These are phyloP conservation scores for Tetramorium alpestre DNA, from an alignment of 1,140 invertebrate genomes.

Conservation along the genomic window DNA sequence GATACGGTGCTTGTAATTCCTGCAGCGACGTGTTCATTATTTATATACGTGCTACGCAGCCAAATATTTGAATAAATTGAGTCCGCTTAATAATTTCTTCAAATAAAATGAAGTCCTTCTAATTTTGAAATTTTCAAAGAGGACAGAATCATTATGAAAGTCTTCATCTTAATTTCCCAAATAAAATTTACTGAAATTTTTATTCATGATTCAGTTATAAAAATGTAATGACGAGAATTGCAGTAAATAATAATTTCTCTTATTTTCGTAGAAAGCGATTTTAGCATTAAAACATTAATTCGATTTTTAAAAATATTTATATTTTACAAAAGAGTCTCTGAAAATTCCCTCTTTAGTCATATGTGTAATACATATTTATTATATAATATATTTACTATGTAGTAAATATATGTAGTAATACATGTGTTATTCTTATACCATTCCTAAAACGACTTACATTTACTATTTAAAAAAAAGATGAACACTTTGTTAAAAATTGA, in stretches of 20 bases:
- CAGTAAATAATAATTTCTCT: neutral
- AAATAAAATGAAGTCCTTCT: neutral
- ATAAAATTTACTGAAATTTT: neutral
- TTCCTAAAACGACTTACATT: neutral
- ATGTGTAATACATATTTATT: too few species aligned
- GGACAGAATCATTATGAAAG: neutral
- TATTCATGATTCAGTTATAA: neutral
- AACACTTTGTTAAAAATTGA: too few species aligned
- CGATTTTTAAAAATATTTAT: neutral
- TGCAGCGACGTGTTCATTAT: conserved; percentile 1
- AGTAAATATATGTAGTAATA: too few species aligned
- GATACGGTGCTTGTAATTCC: conserved; percentile 44
- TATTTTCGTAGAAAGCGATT: neutral
- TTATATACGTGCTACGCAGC: neutral
- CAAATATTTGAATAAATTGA: neutral
- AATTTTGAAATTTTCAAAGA: neutral
- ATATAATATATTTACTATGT: neutral
- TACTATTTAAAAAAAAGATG: neutral
- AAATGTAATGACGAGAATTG: neutral
- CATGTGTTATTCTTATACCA: too few species aligned
- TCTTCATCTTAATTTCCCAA: neutral
- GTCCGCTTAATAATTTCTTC: neutral
- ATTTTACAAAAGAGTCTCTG: neutral
- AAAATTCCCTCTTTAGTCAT: neutral
- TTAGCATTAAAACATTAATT: neutral